phyloP scores from a whole-genome alignment of 2,797 vertebrate genomes.

The Lepidocolaptes lacrymiger region DNA sequence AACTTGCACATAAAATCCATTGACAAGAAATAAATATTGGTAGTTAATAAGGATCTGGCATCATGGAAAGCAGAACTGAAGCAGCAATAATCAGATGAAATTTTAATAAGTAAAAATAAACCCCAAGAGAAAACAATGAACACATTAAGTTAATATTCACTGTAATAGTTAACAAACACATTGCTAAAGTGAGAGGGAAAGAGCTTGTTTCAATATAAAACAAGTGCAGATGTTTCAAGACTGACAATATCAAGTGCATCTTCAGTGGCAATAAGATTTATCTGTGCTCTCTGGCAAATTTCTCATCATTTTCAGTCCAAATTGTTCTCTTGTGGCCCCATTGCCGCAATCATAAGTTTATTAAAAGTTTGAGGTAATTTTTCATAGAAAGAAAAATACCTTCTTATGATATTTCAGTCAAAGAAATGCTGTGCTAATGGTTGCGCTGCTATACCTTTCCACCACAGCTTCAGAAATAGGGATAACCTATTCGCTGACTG shows the following conservation, averaged over 20 bases:
- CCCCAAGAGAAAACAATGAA: not conserved
- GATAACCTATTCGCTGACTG: not conserved
- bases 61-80: not conserved
- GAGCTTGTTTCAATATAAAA: not conserved
- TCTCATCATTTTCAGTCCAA: not conserved
- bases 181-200: not conserved
- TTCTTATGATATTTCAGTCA: not conserved
- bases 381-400: not conserved
- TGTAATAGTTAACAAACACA: slow-evolving; percentile 1
- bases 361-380: not conserved
- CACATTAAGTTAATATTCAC: not conserved
- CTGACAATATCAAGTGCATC: not conserved
- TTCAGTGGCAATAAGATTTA: not conserved
- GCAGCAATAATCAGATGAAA: not conserved
- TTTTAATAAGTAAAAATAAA: not conserved
- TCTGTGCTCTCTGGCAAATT: not conserved
- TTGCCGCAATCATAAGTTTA: not conserved
- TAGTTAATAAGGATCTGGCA: not conserved
- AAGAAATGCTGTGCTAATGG: not conserved
- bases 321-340: not conserved
- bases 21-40: not conserved
- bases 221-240: not conserved
- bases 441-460: not conserved
- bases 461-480: not conserved
- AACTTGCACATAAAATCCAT: not conserved